Base-by-base conservation (phyloP, 2,113 vertebrate genomes). In the Ailuropoda melanoleuca region DNA sequence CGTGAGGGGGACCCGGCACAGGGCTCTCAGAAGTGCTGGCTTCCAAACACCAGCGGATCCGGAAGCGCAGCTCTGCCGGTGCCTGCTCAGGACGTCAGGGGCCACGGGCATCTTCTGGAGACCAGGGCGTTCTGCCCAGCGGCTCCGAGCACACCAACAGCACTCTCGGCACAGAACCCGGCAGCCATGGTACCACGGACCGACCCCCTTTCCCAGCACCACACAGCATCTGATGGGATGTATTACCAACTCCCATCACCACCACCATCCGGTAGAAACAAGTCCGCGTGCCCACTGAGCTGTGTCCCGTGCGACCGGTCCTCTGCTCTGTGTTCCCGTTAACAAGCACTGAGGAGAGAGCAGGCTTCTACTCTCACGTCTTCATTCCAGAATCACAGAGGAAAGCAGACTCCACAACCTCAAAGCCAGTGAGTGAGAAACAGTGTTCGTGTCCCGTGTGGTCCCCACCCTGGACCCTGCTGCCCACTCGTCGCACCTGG, bases 31-130 rank as follows among this genome's bases (percentile, higher is more conserved):
- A 68, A 64, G 11, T 4, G 24, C 75, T 62, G 62, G 39, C n/a
- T 94, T 96, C 87, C 68, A 84, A 93, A 91, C 68, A n/a, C 50
- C 75, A 58, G 62, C 17, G 7, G 26, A 68, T 19, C 14, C 34
- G 88, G 77, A 21, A 55, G 55, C 46, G 89, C 1, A 21, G 26
- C 8, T 5, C 29, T 78, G 29, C 48, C 26, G 26, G 34, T 46
- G 53, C 68, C 34, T 26, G 24, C 31, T 95, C 23, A 66, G 66
- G 21, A 88, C 37, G 9, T 48, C 53, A 80, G 53, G 56, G 9
- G 37, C 26, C 87, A 64, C 6, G 34, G 11, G 11, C 26, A 82
- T 78, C 64, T 64, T 82, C 60, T 15, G 26, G 46, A 95, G 21
- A 89, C 77, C 34, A 70, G 31, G 39, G 21, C 3, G 3, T 18